These are phyloP conservation scores for Oncorhynchus mykiss DNA, from an alignment of 2,113 vertebrate species.

Conservation along the genomic window DNA sequence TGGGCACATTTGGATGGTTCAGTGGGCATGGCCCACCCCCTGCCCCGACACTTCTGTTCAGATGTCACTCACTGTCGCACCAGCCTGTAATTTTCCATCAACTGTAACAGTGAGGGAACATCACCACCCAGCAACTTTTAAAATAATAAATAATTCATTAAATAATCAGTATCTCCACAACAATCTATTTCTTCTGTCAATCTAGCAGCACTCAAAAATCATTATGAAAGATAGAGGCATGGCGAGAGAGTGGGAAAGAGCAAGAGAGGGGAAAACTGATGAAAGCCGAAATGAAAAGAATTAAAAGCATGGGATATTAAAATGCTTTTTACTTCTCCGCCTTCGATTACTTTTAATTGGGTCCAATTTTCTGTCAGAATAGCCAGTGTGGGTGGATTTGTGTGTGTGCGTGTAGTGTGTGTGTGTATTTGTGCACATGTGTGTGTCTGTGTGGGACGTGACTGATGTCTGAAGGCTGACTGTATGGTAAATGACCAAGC, in stretches of 20 bases:
- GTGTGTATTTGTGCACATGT: slow-evolving; percentile 6
- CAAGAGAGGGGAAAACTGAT: slow-evolving; percentile 16
- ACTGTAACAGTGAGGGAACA: slow-evolving; percentile 64
- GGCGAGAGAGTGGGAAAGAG: not conserved
- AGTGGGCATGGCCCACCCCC: slow-evolving; percentile 52
- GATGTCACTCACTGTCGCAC: slow-evolving; percentile 68
- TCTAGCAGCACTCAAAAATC: slow-evolving; percentile 67
- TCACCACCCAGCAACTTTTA: slow-evolving; percentile 66
- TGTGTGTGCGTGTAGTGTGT: slow-evolving; percentile 6
- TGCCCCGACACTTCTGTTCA: slow-evolving; percentile 64
- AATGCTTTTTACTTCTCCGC: slow-evolving; percentile 67
- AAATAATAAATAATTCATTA: slow-evolving; percentile 68
- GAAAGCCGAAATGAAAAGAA: slow-evolving; percentile 25
- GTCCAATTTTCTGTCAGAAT: slow-evolving; percentile 71
- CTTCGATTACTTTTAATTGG: slow-evolving; percentile 79
- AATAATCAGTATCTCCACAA: slow-evolving; percentile 75
- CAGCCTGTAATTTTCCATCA: slow-evolving; percentile 73
- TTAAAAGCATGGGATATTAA: slow-evolving; percentile 51
- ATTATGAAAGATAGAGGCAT: slow-evolving; percentile 48
- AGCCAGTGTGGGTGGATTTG: slow-evolving; percentile 10
- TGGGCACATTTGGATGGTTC: slow-evolving; percentile 50
- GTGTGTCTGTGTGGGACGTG: not conserved
- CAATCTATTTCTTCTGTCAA: slow-evolving; percentile 77
- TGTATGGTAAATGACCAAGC: slow-evolving; percentile 65
- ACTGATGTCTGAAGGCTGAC: slow-evolving; percentile 29